phyloP scores from a whole-genome alignment of 2,113 vertebrate genomes.

The Salvator merianae region DNA sequence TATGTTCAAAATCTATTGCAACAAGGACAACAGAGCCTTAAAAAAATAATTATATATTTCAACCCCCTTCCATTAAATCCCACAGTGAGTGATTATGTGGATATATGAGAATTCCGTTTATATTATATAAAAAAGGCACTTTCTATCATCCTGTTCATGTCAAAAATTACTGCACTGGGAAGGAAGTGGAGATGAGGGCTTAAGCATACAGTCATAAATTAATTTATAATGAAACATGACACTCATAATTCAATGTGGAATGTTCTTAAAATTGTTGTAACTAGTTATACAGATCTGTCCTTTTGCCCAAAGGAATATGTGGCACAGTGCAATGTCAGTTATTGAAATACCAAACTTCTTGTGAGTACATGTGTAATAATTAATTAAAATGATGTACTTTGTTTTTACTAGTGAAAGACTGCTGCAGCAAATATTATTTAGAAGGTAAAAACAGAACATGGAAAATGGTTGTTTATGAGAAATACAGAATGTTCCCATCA shows the following conservation, averaged over 20 bases:
- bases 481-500: background rate
- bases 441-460: background rate
- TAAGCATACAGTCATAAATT: conserved; percentile 70
- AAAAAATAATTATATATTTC: conserved; percentile 1
- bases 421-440: conserved; percentile 7
- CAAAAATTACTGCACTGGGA: conserved; percentile 52
- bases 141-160: conserved; percentile 44
- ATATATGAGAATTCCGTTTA: conserved; percentile 47
- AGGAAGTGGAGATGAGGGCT: conserved; percentile 56
- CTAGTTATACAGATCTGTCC: conserved; percentile 51
- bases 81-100: conserved; percentile 4
- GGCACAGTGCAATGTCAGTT: conserved; percentile 48
- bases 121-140: conserved; percentile 40
- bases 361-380: conserved; percentile 29
- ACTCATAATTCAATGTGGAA: conserved; percentile 71
- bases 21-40: background rate
- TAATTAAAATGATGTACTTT: conserved; percentile 46
- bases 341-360: conserved; percentile 54
- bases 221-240: conserved; percentile 71
- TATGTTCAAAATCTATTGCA: background rate
- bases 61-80: background rate
- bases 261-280: conserved; percentile 59
- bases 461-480: background rate
- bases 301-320: conserved; percentile 58
- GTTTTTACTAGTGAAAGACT: conserved; percentile 47